Base-by-base conservation (phyloP, 2,888 invertebrate genomes). In the Ecliptopera silaceata region DNA sequence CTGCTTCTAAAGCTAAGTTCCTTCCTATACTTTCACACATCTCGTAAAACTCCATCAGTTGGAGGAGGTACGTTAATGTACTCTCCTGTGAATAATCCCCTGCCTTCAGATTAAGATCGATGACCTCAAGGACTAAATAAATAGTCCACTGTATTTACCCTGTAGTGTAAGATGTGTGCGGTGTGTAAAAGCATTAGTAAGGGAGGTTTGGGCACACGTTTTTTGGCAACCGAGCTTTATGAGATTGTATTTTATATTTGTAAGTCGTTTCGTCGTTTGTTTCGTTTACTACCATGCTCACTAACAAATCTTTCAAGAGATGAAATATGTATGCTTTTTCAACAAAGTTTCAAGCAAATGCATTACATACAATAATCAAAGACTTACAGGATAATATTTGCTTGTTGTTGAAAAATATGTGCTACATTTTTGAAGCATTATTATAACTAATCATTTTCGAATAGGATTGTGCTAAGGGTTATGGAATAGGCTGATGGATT, bases 61-160 rank as follows among this genome's bases (percentile, higher is more conserved):
- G 8, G 26, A 26, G n/a, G 6, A 11, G 17, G 32, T 1, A 10
- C 10, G 15, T 15, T 36, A n/a, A 3, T 4, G 42, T 31, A 8
- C 8, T 1, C 46, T 44, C 44, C 41, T 31, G 55, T 59, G 59
- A 54, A 51, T 57, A 55, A 42, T 61, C 56, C 58, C 66, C 49
- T 59, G 66, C 64, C 72, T 73, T 69, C 58, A 78, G 71, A 84
- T 84, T 80, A 79, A 84, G 84, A 85, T 80, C 78, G 79, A 85
- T 83, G 77, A 74, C 73, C 71, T 58, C 65, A 51, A 70, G 26
- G 57, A 60, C 69, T 74, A 76, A 82, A 81, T 84, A 83, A 82
- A 83, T 84, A 78, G 81, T 66, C 64, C 61, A 62, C 65, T 71
- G 70, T 74, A 72, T 74, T 67, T 71, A 70, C 67, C 69, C 64